These are phyloP conservation scores for Rhodophaea formosa DNA, from an alignment of 2,888 invertebrate genomes.

Conservation along the genomic window DNA sequence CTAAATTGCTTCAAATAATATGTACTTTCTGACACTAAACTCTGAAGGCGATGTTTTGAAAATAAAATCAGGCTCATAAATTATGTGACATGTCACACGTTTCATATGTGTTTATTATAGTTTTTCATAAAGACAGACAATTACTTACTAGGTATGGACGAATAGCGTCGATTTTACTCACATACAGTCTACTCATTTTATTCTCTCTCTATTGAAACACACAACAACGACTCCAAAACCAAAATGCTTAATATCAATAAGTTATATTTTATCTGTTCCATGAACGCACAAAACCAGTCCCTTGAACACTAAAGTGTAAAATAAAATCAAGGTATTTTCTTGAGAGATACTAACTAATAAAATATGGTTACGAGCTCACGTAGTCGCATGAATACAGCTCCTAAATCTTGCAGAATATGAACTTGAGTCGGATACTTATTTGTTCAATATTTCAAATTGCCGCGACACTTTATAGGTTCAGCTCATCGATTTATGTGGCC, in stretches of 20 bases:
- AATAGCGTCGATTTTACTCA: too few relatives aligned
- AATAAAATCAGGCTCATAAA: too few relatives aligned
- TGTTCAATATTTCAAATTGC: slow-evolving; percentile 6
- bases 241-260: background rate
- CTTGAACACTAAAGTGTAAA: background rate
- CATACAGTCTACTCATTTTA: too few relatives aligned
- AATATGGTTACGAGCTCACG: background rate
- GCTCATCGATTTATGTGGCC: background rate
- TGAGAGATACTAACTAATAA: background rate
- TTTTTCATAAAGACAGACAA: too few relatives aligned
- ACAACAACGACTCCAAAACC: too few relatives aligned
- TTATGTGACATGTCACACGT: too few relatives aligned
- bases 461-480: background rate
- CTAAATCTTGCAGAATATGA: slow-evolving; percentile 4
- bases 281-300: background rate
- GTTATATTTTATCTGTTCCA: background rate
- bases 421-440: slow-evolving; percentile 5
- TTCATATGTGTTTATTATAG: too few relatives aligned
- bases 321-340: background rate
- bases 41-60: too few relatives aligned
- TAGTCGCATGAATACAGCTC: slow-evolving; percentile 3
- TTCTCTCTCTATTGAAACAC: too few relatives aligned
- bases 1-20: too few relatives aligned
- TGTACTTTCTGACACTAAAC: too few relatives aligned
- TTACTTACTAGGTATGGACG: too few relatives aligned